phyloP scores from a whole-genome alignment of 1,140 invertebrate genomes.

The Zaprionus ghesquierei region DNA sequence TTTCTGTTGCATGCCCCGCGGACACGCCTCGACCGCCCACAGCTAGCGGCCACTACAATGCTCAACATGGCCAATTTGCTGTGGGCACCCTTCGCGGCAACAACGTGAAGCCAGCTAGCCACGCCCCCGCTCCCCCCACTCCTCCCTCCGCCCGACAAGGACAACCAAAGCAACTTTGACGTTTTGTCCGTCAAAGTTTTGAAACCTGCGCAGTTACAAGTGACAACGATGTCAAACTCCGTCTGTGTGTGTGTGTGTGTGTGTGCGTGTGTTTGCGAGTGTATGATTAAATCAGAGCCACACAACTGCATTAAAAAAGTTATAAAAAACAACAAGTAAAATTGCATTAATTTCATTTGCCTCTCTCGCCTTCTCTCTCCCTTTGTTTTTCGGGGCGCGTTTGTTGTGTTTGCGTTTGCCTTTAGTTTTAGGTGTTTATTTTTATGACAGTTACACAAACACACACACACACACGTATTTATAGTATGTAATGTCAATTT shows the following conservation, averaged over 20 bases:
- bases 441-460: conserved; percentile 12
- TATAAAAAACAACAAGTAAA: conserved; percentile 49
- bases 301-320: conserved; percentile 76
- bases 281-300: conserved; percentile 68
- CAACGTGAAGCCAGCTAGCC: conserved; percentile 1
- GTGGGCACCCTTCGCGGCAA: conserved; percentile 43
- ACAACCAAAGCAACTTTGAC: conserved; percentile 58
- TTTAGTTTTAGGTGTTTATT: conserved; percentile 54
- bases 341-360: conserved; percentile 64
- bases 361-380: not conserved
- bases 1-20: conserved; percentile 52
- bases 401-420: conserved; percentile 65
- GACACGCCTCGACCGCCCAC: not conserved
- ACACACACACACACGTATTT: not conserved
- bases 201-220: conserved; percentile 54
- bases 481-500: conserved; percentile 57
- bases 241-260: conserved; percentile 1
- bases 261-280: conserved; percentile 20
- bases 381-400: conserved; percentile 23
- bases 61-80: conserved; percentile 67
- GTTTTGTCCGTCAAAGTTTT: conserved; percentile 69
- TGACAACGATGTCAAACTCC: conserved; percentile 52
- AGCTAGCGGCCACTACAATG: conserved; percentile 35
- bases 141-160: not conserved
- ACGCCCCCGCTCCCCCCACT: not conserved